Evolutionary conservation across 2,797 vertebrate species (phyloP), one percentile per base, ranked within the genome.

Genomic region (Lophotriccus pileatus): DNA sequence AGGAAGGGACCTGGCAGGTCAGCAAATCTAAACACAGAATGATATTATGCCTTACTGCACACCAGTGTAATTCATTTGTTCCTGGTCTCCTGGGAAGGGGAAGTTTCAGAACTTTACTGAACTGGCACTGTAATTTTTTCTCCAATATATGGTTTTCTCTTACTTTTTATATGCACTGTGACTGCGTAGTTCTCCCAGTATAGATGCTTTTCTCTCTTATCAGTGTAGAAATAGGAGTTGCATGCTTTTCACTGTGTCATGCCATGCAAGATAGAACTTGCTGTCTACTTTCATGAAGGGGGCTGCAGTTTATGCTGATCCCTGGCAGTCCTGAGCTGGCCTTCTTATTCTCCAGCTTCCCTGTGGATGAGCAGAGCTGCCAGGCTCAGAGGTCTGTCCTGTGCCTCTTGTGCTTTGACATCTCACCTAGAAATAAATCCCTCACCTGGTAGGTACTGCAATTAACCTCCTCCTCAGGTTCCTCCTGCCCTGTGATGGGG

Each of bases 1-100:
- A 94, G 90, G 95, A 97, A 90, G 86, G 63, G 92, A 92, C 74
- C 74, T 18, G 50, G 62, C 73, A 67, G 80, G 80, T 93, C 94
- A 96, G 93, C 88, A 93, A 59, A 95, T 93, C 75, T 84, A 69
- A 81, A 80, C 56, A 25, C 73, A 24, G 70, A 67, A 69, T 52
- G 28, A 78, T 91, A 93, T 86, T 89, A 82, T 1, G n/a, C 66
- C 63, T 86, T 96, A 86, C 66, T 96, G 77, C 89, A 86, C 50
- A 50, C 7, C 2, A 9, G 47, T 76, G 43, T 75, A 90, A 91
- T 88, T 91, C 70, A 66, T 84, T 94, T 88, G 23, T 67, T 84
- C 47, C 52, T 3, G 0, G 13, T 55, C 44, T 79, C 59, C 59
- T 2, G 6, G 36, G 76, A 88, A 73, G 11, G 11, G 37, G 37